phyloP scores from a whole-genome alignment of 2,888 invertebrate species.

The Troides oblongomaculatus region DNA sequence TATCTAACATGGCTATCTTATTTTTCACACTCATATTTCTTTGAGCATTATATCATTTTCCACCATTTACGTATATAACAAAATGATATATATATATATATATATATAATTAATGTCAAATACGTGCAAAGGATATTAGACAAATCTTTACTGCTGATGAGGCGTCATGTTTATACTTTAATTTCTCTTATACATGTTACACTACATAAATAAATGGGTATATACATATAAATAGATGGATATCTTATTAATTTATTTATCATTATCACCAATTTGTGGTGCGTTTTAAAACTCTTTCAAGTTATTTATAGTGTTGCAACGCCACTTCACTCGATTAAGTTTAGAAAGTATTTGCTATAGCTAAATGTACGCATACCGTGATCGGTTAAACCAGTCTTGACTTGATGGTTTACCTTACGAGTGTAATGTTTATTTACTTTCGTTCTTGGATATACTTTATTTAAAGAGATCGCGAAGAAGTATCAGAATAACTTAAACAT shows the following conservation, averaged over 20 bases:
- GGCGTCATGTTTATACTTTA: too few relatives aligned
- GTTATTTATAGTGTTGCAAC: conserved; percentile 22
- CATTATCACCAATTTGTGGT: neutral
- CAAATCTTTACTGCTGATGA: too few relatives aligned
- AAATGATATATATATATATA: too few relatives aligned
- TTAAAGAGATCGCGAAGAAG: conserved; percentile 48
- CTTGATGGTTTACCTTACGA: conserved; percentile 67
- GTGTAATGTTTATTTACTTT: conserved; percentile 74
- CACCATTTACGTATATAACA: too few relatives aligned
- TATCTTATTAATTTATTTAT: neutral
- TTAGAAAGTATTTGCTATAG: conserved; percentile 58
- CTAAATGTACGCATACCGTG: conserved; percentile 50
- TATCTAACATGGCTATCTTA: too few relatives aligned
- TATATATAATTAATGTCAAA: too few relatives aligned
- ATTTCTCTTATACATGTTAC: too few relatives aligned
- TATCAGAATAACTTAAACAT: conserved; percentile 22
- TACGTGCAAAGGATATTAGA: too few relatives aligned
- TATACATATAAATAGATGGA: neutral
- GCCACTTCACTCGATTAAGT: conserved; percentile 33
- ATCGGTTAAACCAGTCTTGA: conserved; percentile 42
- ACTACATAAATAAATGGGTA: neutral
- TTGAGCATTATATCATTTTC: too few relatives aligned
- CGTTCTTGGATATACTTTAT: conserved; percentile 48
- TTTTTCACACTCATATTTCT: too few relatives aligned
- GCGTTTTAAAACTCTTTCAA: conserved; percentile 6